phyloP scores from a whole-genome alignment of 2,888 invertebrate genomes.

The Cerceris rybyensis region DNA sequence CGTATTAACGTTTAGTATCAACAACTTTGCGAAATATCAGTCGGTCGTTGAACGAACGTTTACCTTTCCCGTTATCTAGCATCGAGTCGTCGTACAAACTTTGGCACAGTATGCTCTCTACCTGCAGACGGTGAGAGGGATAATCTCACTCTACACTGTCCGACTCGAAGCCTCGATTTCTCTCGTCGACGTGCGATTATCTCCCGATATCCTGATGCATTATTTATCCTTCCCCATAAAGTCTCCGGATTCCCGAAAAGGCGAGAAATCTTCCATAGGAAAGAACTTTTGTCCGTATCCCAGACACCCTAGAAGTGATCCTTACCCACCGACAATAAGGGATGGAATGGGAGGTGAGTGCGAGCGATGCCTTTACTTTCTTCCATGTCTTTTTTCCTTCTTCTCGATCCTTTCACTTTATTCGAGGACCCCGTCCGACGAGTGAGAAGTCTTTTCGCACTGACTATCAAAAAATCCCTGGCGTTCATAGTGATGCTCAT shows the following conservation, averaged over 20 bases:
- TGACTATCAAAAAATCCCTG: conserved; percentile 62
- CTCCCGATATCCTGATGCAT: conserved; percentile 69
- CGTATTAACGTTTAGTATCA: not conserved
- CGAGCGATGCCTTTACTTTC: conserved; percentile 51
- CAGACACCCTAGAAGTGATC: conserved; percentile 40
- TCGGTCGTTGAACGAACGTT: conserved; percentile 1
- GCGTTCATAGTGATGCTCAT: conserved; percentile 58
- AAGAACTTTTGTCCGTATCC: conserved; percentile 56
- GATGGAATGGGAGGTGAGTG: conserved; percentile 46
- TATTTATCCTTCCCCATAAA: conserved; percentile 68
- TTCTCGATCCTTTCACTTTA: conserved; percentile 33
- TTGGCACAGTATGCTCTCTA: conserved; percentile 9
- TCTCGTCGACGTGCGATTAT: conserved; percentile 67
- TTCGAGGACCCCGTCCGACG: conserved; percentile 39
- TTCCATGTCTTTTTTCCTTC: conserved; percentile 29
- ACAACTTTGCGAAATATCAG: conserved; percentile 28
- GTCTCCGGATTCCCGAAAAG: conserved; percentile 51
- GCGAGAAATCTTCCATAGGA: conserved; percentile 54
- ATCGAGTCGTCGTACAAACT: conserved; percentile 23
- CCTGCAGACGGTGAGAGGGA: conserved; percentile 4
- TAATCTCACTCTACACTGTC: conserved; percentile 43
- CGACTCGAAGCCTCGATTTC: conserved; percentile 59
- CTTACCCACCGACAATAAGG: conserved; percentile 59
- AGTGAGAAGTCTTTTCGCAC: conserved; percentile 52
- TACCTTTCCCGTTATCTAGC: conserved; percentile 20